A percentile compares a stretch with the other conserved stretches of the same genome.
Conservation (phyloP, 1,140 invertebrate genomes). For the Fopius arisanus region DNA sequence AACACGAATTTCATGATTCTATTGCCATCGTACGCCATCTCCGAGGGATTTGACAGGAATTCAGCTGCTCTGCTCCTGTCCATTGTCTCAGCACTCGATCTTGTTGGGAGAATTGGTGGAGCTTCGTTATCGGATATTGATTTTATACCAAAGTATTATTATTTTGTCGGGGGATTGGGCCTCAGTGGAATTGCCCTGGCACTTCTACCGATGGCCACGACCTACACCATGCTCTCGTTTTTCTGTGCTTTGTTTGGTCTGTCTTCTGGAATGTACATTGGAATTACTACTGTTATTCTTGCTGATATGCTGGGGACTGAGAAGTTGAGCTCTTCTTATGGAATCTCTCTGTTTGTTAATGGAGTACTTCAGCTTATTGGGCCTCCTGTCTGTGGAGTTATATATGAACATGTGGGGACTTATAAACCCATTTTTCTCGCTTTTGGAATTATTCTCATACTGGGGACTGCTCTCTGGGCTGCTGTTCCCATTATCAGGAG, state of each 20-base stretch:
- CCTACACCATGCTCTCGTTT: slow-evolving; percentile 67
- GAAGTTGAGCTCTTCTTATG: slow-evolving; percentile 80
- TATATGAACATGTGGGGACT: slow-evolving; percentile 70
- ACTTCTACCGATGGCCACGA: slow-evolving; percentile 71
- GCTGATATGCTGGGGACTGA: slow-evolving; percentile 83
- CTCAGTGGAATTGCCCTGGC: slow-evolving; percentile 79
- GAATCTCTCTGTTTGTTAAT: slow-evolving; percentile 82
- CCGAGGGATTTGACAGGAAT: slow-evolving; percentile 74
- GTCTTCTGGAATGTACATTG: slow-evolving; percentile 82
- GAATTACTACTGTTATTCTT: slow-evolving; percentile 82
- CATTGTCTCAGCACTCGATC: slow-evolving; percentile 79
- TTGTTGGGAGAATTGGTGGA: slow-evolving; percentile 81
- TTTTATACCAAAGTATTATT: slow-evolving; percentile 79
- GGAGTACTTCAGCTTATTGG: slow-evolving; percentile 79
- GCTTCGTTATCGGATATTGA: slow-evolving; percentile 80
- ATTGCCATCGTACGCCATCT: slow-evolving; percentile 76
- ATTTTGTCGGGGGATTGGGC: slow-evolving; percentile 78
- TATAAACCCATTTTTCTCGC: slow-evolving; percentile 75
- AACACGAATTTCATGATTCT: slow-evolving; percentile 86
- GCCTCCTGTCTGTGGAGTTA: slow-evolving; percentile 76
- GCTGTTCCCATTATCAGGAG: slow-evolving; percentile 74
- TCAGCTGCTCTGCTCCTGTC: slow-evolving; percentile 77
- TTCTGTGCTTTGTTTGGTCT: slow-evolving; percentile 80
- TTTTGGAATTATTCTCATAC: slow-evolving; percentile 73
- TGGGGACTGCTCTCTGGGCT: slow-evolving; percentile 75